Evolutionary conservation across 2,113 vertebrate species (phyloP), one percentile per base, ranked within the genome.

Genomic region (Reinhardtius hippoglossoides): DNA sequence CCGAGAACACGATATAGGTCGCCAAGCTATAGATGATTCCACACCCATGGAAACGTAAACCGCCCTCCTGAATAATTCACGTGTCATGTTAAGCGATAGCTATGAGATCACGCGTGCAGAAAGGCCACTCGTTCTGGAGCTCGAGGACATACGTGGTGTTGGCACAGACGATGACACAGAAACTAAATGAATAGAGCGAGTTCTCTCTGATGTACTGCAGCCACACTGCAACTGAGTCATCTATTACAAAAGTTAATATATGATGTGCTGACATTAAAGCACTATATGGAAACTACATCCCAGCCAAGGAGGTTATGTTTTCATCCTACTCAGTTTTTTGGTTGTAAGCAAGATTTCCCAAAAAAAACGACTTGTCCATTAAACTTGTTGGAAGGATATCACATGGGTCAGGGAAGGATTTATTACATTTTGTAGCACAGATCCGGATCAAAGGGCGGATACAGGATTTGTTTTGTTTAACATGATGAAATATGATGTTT

Each of bases 51-150:
- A 89, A 87, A 92, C 62, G 74, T 91, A 89, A 89, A 92, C 71
- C 81, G 67, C 58, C 72, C 55, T 65, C 48, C 71, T 94, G 76
- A 90, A 94, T 92, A 76, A 85, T 94, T 92, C 82, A 94, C 27
- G 8, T 52, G 71, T 56, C 75, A 67, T 60, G 92, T 87, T 91
- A 91, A 86, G 65, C 18, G 87, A 91, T 82, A 88, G 73, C 73
- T 3, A 15, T 24, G 31, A 63, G 57, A 62, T 37, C 72, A 42
- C 77, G 21, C 40, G 4, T 59, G 46, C 72, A 56, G 58, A 37
- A 64, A 48, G 56, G 56, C 24, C 35, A 66, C 5, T 14, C 60
- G 13, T 31, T 31, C 1, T 54, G 26, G 6, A 70, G 67, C 61
- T 59, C 1, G 4, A 68, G 78, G 60, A 75, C 61, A 75, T 74